A percentile compares a stretch with the other conserved stretches of the same genome.
Conservation (phyloP, 2,888 invertebrate genomes). For the Cepaea hortensis region DNA sequence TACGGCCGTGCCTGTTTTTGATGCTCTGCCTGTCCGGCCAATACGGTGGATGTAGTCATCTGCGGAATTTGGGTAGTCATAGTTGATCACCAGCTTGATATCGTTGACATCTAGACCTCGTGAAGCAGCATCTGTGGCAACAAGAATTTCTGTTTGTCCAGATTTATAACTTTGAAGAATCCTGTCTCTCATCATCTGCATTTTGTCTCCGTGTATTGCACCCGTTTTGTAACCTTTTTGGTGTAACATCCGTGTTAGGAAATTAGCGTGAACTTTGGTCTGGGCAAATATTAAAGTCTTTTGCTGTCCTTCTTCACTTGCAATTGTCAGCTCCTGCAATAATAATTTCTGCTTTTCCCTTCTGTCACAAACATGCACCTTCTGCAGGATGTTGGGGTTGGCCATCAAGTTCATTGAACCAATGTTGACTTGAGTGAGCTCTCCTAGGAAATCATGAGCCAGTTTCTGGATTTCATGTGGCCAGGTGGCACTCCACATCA, state of each 20-base stretch:
- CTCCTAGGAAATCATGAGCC: conserved; percentile 96
- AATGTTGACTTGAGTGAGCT: conserved; percentile 97
- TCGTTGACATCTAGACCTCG: too few species aligned
- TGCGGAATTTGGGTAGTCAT: too few species aligned
- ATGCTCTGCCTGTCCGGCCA: conserved; percentile 95
- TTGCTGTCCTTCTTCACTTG: background rate
- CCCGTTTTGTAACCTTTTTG: conserved; percentile 83
- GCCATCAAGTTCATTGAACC: conserved; percentile 95
- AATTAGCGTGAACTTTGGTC: conserved; percentile 96
- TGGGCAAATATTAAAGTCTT: conserved; percentile 98
- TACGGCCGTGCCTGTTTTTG: conserved; percentile 94
- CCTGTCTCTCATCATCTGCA: conserved; percentile 94
- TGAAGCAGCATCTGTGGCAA: conserved; percentile 97
- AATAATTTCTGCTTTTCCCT: conserved; percentile 94
- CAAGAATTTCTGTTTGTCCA: conserved; percentile 89
- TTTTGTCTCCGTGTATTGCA: conserved; percentile 95
- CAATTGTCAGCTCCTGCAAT: conserved; percentile 86
- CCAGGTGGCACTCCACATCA: too few species aligned
- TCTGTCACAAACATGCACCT: conserved; percentile 95
- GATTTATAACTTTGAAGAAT: too few species aligned
- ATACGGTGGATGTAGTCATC: too few species aligned
- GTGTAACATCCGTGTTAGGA: conserved; percentile 87
- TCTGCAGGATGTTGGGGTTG: conserved; percentile 97
- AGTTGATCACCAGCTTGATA: too few species aligned
- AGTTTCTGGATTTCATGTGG: too few species aligned